Conservation (phyloP, 92 coral and sea anemone genomes). For the Actinostola sp. region DNA sequence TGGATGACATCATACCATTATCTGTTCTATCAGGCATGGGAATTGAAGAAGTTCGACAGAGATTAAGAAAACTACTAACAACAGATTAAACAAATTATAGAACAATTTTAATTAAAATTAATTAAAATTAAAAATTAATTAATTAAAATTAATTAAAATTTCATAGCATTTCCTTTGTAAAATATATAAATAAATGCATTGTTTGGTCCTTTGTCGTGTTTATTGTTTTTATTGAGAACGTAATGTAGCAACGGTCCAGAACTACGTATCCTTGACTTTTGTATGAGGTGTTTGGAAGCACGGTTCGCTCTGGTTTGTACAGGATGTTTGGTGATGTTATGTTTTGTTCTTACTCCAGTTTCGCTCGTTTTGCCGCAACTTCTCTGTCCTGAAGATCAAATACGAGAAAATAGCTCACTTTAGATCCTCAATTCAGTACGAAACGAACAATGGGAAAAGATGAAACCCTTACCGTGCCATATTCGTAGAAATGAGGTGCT, state of each 20-base stretch:
- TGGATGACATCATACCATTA: slow-evolving; percentile 66
- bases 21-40: slow-evolving; percentile 74
- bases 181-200: no score
- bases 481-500: slow-evolving; percentile 98
- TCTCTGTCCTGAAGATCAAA: slow-evolving; percentile 70
- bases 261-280: no score
- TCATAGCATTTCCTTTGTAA: no score
- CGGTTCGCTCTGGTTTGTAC: no score
- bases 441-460: background rate
- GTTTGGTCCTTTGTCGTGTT: no score
- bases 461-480: slow-evolving; percentile 78
- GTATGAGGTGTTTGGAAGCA: no score
- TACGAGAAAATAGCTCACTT: background rate
- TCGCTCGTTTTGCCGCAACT: slow-evolving; percentile 87
- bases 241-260: no score
- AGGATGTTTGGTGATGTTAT: background rate
- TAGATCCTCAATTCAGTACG: background rate
- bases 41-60: slow-evolving; percentile 56
- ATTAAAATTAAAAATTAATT: background rate
- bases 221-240: no score
- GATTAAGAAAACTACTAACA: slow-evolving; percentile 39
- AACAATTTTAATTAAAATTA: background rate
- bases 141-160: background rate
- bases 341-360: slow-evolving; percentile 45
- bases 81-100: background rate